Evolutionary conservation across 2,113 vertebrate genomes (phyloP), one percentile per base, ranked within the genome.

Genomic region (Tetrao urogallus): DNA sequence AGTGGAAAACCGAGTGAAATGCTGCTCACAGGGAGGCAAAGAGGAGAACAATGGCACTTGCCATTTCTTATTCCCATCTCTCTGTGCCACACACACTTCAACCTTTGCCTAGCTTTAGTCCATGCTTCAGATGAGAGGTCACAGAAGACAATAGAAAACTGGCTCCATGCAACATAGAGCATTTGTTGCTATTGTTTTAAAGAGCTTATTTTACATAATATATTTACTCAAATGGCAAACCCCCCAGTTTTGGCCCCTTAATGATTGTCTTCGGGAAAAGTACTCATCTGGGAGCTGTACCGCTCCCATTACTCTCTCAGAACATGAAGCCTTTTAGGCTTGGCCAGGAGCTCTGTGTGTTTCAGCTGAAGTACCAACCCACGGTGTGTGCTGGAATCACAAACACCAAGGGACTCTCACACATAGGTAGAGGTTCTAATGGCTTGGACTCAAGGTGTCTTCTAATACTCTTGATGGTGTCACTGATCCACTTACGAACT

Each of bases 31-130:
- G 47, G 45, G 82, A 94, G 75, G 74, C 56, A 80, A 94, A 87
- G 54, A 58, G 70, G 80, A 90, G 86, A 95, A 95, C 94, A 96
- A 93, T 85, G 79, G 84, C 87, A 85, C 84, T 93, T 96, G 96
- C 92, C 94, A 95, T 57, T 47, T 43, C 71, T 92, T 61, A 80
- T 96, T 94, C 89, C 72, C 75, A 32, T 94, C 94, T 85, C 71
- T 54, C 4, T 8, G 32, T 63, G 71, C 94, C 89, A 70, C 84
- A 84, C 84, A 70, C 63, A 13, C 89, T 91, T 91, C 78, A 89
- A 86, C 67, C 47, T 87, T 88, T 0, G 19, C 63, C 47, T 86
- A 86, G 82, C 80, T 78, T 88, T 42, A 27, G 54, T 63, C 66
- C 77, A 34, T 36, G 36, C 63, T 85, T 73, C 71, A 86, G 63